These are phyloP conservation scores for Rhopalosiphum maidis DNA, from an alignment of 1,140 invertebrate genomes.

Conservation along the genomic window DNA sequence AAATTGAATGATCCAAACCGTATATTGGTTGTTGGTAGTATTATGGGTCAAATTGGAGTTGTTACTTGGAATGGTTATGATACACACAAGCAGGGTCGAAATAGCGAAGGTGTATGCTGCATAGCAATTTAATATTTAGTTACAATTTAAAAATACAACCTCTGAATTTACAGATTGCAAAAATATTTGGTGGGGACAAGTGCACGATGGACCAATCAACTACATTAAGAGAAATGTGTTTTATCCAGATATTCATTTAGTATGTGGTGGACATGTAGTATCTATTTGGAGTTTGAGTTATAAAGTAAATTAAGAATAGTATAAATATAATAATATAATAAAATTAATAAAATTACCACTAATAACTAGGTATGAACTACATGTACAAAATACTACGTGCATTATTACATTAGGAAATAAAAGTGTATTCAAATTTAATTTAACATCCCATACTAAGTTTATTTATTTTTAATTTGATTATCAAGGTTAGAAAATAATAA, in stretches of 20 bases:
- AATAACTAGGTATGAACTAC: too few relatives aligned
- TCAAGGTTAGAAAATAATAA: too few relatives aligned
- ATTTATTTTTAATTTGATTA: too few relatives aligned
- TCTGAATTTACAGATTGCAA: conserved; percentile 14
- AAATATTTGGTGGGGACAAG: conserved; percentile 47
- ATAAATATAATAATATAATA: not conserved
- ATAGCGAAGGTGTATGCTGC: conserved; percentile 35
- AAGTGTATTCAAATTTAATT: too few relatives aligned
- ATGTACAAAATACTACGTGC: too few relatives aligned
- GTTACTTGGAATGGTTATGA: conserved; percentile 47
- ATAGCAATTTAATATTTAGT: not conserved
- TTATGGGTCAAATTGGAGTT: conserved; percentile 46
- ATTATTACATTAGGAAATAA: too few relatives aligned
- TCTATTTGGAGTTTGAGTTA: conserved; percentile 50
- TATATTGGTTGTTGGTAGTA: conserved; percentile 33
- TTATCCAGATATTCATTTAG: conserved; percentile 42
- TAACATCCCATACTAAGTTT: too few relatives aligned
- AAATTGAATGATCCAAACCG: not conserved
- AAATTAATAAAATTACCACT: too few relatives aligned
- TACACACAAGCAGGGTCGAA: not conserved
- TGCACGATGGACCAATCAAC: conserved; percentile 43
- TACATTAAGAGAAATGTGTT: conserved; percentile 47
- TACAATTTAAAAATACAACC: not conserved
- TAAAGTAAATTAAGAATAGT: not conserved
- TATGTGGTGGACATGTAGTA: conserved; percentile 37